Evolutionary conservation across 1,140 invertebrate genomes (phyloP), one percentile per base, ranked within the genome.

Genomic region (Dreissena rostriformis): DNA sequence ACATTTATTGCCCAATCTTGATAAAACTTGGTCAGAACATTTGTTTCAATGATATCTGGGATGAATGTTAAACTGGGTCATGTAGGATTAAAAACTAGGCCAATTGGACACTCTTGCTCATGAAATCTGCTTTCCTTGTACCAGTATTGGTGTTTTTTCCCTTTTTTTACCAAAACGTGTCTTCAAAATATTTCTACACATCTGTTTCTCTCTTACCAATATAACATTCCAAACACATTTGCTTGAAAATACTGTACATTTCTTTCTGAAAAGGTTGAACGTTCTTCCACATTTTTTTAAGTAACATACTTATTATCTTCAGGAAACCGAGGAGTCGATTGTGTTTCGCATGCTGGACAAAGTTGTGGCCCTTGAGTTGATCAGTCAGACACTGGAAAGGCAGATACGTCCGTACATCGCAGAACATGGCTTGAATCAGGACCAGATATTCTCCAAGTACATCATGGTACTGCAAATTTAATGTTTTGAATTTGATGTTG

Each of bases 281-380:
- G 39, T 8, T 39, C 8, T 39, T 39, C 39, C 39, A 39, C 39
- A 39, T 39, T 39, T 39, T 39, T n/a, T 39, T 5, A 8, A 39
- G 39, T 39, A 39, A 39, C 39, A 39, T 39, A 39, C 39, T 39
- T 57, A 52, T 82, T 55, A 75, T 39, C 81, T 75, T 28, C 81
- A 91, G 91, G 91, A 92, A 67, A 91, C 89, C 0, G 90, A 82
- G 24, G 91, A 92, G 72, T 87, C 87, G 7, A 81, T 92, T 11
- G 85, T 86, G 6, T 92, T 91, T 68, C 88, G 91, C 28, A 92
- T 92, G 91, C 72, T 92, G 61, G 91, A 92, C 79, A 87, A 87
- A 53, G 88, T 91, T 63, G 87, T 89, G 28, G 89, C 90, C 26
- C 74, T 90, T n/a, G 91, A 92, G 52, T 76, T 91, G 76, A 91